phyloP scores from a whole-genome alignment of 2,888 invertebrate genomes.

The Drosophila siamana region DNA sequence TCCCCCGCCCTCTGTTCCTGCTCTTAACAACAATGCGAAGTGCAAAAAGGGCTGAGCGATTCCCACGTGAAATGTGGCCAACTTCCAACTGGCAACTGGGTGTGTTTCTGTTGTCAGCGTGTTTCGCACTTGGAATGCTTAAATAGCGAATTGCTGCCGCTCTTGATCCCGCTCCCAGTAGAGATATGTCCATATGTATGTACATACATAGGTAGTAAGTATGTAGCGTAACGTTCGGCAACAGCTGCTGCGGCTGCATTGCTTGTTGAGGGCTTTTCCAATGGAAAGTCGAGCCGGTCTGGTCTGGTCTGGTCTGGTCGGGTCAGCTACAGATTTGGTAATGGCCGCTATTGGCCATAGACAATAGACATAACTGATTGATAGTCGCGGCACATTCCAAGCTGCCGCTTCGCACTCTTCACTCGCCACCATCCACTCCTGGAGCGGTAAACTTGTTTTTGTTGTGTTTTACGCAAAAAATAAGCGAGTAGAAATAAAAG shows the following conservation, averaged over 20 bases:
- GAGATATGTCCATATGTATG: background rate
- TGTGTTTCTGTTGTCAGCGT: conserved; percentile 20
- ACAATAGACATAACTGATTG: conserved; percentile 76
- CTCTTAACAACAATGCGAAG: conserved; percentile 8
- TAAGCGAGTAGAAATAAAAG: conserved; percentile 12
- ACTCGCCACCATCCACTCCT: conserved; percentile 28
- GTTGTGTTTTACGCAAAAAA: conserved; percentile 58
- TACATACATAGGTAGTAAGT: background rate
- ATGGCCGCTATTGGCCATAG: conserved; percentile 55
- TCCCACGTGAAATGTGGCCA: conserved; percentile 29
- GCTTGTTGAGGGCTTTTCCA: conserved; percentile 71
- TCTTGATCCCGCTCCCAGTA: conserved; percentile 19
- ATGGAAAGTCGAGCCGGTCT: conserved; percentile 76
- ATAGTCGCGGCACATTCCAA: conserved; percentile 81
- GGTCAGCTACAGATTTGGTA: conserved; percentile 69
- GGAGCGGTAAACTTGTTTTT: conserved; percentile 70
- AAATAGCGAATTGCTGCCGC: conserved; percentile 22
- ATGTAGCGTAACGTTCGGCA: conserved; percentile 61
- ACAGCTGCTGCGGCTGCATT: conserved; percentile 21
- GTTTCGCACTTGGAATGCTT: conserved; percentile 37
- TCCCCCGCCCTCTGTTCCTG: background rate
- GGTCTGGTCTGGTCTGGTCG: conserved; percentile 22
- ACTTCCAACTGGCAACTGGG: conserved; percentile 21
- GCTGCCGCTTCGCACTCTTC: conserved; percentile 33
- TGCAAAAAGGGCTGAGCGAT: conserved; percentile 31